A percentile compares a stretch with the other conserved stretches of the same genome.
Evolutionary conservation across 2,797 vertebrate genomes (phyloP).

Genomic region (Esox lucius): DNA sequence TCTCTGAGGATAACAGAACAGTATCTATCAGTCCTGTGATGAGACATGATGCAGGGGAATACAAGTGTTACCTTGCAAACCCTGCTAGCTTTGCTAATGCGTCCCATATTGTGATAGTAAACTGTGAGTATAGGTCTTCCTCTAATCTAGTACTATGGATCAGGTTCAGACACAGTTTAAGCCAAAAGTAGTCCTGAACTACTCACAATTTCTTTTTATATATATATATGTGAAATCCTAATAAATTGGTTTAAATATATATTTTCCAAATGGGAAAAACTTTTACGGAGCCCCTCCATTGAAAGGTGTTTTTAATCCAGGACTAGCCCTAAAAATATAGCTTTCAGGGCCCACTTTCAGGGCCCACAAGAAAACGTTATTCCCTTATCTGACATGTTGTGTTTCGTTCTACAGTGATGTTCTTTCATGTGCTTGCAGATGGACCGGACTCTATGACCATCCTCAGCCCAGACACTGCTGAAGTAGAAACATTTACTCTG

Average conservation of each 20-base stretch:
- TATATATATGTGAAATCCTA: too few species aligned
- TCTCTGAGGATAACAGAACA: constrained; percentile 18
- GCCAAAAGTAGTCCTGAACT: background rate
- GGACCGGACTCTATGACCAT: constrained; percentile 30
- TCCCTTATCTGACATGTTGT: background rate
- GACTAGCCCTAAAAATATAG: too few species aligned
- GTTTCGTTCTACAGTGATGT: background rate
- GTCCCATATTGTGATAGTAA: constrained; percentile 18
- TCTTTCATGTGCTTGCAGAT: constrained; percentile 30
- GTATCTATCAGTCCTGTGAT: constrained; percentile 23
- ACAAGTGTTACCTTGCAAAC: constrained; percentile 27
- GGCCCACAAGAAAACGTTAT: background rate
- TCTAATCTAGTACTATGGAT: background rate
- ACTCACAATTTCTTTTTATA: background rate
- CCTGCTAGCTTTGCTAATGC: constrained; percentile 11
- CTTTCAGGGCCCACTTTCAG: too few species aligned
- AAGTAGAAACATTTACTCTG: constrained; percentile 22
- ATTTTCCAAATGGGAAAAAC: too few species aligned
- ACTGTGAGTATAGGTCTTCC: constrained; percentile 28
- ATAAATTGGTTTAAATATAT: too few species aligned
- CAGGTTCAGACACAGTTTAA: background rate
- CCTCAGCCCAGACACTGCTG: background rate
- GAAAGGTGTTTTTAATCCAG: too few species aligned
- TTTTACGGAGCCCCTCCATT: too few species aligned
- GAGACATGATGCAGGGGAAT: constrained; percentile 9